Conservation (phyloP, 2,797 vertebrate species). For the Siniperca obscura region DNA sequence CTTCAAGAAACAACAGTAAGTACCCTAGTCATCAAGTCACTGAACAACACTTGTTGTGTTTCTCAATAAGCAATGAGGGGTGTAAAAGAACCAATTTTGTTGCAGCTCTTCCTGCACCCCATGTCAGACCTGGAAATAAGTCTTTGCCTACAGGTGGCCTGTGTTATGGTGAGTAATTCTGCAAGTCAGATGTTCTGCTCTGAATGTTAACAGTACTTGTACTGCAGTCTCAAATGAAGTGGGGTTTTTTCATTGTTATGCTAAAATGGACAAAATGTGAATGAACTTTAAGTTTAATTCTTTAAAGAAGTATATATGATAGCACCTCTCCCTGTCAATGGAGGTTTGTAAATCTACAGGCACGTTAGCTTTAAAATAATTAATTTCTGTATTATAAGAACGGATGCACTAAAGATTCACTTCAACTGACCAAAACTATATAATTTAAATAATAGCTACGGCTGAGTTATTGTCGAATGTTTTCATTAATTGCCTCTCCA, state of each 20-base stretch:
- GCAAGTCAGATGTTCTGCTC: slow-evolving; percentile 34
- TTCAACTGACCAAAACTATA: too few relatives aligned
- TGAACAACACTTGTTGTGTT: slow-evolving; percentile 34
- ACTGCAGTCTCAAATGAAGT: neutral
- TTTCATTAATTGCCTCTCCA: neutral
- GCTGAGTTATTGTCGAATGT: neutral
- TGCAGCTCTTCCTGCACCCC: slow-evolving; percentile 13
- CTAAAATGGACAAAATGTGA: slow-evolving; percentile 13
- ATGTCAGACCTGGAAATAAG: slow-evolving; percentile 37
- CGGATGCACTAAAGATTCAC: neutral
- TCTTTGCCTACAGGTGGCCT: slow-evolving; percentile 32
- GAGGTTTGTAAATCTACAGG: slow-evolving; percentile 13
- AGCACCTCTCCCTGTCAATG: neutral
- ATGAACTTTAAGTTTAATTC: neutral
- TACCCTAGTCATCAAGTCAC: slow-evolving; percentile 33
- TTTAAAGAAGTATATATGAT: neutral
- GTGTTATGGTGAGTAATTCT: slow-evolving; percentile 6
- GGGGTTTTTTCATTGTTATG: neutral
- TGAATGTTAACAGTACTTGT: slow-evolving; percentile 27
- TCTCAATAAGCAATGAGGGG: slow-evolving; percentile 35
- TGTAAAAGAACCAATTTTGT: slow-evolving; percentile 41
- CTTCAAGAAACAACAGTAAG: slow-evolving; percentile 28
- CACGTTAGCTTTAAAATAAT: neutral
- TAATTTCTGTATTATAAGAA: neutral
- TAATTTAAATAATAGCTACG: too few relatives aligned